phyloP scores from a whole-genome alignment of 2,113 vertebrate genomes.

The Solea senegalensis region DNA sequence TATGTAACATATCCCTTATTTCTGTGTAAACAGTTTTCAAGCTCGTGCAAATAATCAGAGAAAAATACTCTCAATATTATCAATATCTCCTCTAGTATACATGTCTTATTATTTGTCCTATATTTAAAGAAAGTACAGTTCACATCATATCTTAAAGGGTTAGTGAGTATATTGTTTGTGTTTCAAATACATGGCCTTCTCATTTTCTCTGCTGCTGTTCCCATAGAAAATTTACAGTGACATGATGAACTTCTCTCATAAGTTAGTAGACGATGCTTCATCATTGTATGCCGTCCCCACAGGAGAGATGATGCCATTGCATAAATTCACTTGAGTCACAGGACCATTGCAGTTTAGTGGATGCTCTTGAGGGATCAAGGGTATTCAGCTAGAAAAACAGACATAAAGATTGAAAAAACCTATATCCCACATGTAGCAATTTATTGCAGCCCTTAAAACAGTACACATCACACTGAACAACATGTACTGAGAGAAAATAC shows the following conservation, averaged over 20 bases:
- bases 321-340: constrained; percentile 15
- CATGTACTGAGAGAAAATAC: not conserved
- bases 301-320: constrained; percentile 19
- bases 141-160: constrained; percentile 5
- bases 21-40: not conserved
- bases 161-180: not conserved
- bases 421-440: not conserved
- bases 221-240: constrained; percentile 28
- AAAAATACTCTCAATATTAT: not conserved
- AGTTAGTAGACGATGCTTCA: constrained; percentile 29
- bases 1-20: not conserved
- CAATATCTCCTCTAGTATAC: too few relatives aligned
- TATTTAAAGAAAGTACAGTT: too few relatives aligned
- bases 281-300: constrained; percentile 10
- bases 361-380: not conserved
- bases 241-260: constrained; percentile 12
- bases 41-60: not conserved
- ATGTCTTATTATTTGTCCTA: too few relatives aligned
- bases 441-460: not conserved
- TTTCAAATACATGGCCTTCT: constrained; percentile 16
- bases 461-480: not conserved
- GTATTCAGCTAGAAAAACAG: constrained; percentile 7
- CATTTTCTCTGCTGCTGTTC: constrained; percentile 6
- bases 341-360: constrained; percentile 14
- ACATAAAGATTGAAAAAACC: not conserved